Conservation (phyloP, 2,797 vertebrate genomes). For the Caiman crocodilus region DNA sequence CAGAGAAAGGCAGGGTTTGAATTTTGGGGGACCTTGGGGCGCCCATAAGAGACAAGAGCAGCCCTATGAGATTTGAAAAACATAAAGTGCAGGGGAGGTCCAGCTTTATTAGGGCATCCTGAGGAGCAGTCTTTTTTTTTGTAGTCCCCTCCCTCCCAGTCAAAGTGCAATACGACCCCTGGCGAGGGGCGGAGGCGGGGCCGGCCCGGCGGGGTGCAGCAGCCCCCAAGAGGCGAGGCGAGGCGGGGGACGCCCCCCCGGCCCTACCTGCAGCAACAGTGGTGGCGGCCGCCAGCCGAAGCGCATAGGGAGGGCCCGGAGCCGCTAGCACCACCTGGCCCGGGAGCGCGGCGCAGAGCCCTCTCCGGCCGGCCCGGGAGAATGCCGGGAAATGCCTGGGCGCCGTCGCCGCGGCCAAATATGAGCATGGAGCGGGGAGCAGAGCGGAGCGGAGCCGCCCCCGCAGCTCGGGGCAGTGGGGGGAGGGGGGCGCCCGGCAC, state of each 20-base stretch:
- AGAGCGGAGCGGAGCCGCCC: neutral
- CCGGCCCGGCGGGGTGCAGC: neutral
- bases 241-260: neutral
- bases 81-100: too few relatives aligned
- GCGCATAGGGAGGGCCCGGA: conserved; percentile 22
- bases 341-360: conserved; percentile 40
- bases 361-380: conserved; percentile 72
- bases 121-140: neutral
- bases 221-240: neutral
- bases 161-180: neutral
- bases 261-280: neutral
- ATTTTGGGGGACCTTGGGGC: too few relatives aligned
- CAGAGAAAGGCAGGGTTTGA: neutral
- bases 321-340: conserved; percentile 11
- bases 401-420: conserved; percentile 86
- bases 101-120: neutral
- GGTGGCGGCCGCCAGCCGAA: conserved; percentile 41
- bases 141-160: too few relatives aligned
- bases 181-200: neutral
- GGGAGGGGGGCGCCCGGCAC: neutral
- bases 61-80: too few relatives aligned
- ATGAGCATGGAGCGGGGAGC: conserved; percentile 82
- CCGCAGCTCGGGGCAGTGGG: too few relatives aligned
- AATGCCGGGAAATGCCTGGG: conserved; percentile 90
- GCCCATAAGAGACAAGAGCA: too few relatives aligned